phyloP scores from a whole-genome alignment of 1,140 invertebrate species.

The Polypedilum vanderplanki region DNA sequence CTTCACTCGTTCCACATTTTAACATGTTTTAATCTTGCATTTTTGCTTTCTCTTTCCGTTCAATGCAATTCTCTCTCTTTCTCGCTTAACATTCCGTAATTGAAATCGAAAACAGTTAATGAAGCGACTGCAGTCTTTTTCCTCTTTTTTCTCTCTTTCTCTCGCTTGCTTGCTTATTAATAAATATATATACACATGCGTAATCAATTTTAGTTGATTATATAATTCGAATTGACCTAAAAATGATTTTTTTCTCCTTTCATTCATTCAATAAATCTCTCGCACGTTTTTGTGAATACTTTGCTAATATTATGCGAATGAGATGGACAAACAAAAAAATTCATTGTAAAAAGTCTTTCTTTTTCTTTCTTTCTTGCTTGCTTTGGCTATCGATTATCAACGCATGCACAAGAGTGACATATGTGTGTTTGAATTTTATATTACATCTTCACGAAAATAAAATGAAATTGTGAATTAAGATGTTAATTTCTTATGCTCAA shows the following conservation, averaged over 20 bases:
- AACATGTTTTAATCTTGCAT: conserved; percentile 4
- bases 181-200: too few relatives aligned
- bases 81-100: background rate
- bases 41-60: conserved; percentile 5
- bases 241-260: conserved; percentile 2
- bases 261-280: background rate
- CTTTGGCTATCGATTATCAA: too few relatives aligned
- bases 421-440: too few relatives aligned
- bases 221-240: conserved; percentile 19
- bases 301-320: background rate
- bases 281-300: background rate
- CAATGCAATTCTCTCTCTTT: background rate
- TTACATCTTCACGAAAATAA: too few relatives aligned
- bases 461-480: too few relatives aligned
- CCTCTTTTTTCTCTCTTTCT: too few relatives aligned
- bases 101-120: background rate
- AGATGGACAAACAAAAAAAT: background rate
- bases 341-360: background rate
- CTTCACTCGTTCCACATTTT: background rate
- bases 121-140: background rate
- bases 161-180: background rate
- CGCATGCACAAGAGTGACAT: too few relatives aligned
- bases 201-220: conserved; percentile 1
- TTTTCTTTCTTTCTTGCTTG: too few relatives aligned
- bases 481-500: too few relatives aligned